Conservation (phyloP, 64 coral and sea anemone species). For the Platygyra sinensis region DNA sequence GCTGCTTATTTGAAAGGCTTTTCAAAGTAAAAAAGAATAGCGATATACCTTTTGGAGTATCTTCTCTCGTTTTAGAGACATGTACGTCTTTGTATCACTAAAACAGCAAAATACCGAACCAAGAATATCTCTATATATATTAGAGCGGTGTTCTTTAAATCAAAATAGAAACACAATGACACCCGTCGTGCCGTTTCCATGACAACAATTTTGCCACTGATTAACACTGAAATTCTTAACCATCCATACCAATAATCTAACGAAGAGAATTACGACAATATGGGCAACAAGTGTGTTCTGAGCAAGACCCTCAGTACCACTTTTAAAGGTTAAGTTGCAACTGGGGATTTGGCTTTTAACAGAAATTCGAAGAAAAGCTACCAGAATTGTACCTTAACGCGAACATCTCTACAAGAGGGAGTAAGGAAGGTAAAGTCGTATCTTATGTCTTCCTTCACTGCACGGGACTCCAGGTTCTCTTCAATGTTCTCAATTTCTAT, state of each 20-base stretch:
- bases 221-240: not conserved
- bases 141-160: too few relatives aligned
- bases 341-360: not conserved
- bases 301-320: not conserved
- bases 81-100: too few relatives aligned
- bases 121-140: too few relatives aligned
- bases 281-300: not conserved
- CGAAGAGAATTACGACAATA: not conserved
- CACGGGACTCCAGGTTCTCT: not conserved
- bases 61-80: too few relatives aligned
- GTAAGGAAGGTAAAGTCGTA: not conserved
- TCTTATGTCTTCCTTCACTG: slow-evolving; percentile 1
- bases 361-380: not conserved
- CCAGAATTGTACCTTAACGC: not conserved
- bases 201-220: too few relatives aligned
- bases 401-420: not conserved
- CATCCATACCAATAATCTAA: not conserved
- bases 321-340: not conserved
- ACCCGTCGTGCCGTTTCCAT: too few relatives aligned
- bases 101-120: too few relatives aligned
- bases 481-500: not conserved
- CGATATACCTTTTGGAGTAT: too few relatives aligned
- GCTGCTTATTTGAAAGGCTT: too few relatives aligned
- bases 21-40: too few relatives aligned
- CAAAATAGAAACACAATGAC: too few relatives aligned